Base-by-base conservation (phyloP, 1,140 invertebrate genomes). In the Drosophila willistoni region DNA sequence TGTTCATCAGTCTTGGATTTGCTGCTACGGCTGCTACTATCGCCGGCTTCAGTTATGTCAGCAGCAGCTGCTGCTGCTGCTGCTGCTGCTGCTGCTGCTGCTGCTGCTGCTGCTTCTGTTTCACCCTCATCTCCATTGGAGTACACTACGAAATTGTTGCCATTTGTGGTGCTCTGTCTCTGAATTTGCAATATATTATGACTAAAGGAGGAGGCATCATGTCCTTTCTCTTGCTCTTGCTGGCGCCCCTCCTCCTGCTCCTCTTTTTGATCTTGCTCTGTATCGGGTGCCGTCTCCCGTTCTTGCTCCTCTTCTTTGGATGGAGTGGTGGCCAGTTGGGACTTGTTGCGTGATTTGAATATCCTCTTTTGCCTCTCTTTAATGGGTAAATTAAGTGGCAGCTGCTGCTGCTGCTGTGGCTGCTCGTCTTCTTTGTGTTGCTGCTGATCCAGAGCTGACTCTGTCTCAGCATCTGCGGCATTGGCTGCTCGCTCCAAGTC, bases 361-460 rank as follows among this genome's bases (percentile, higher is more conserved):
- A 91, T 89, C 54, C 91, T 79, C 57, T 92, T 91, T 14, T 90
- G 80, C 0, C 86, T 76, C 44, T 92, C 91, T 61, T 92, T 91
- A 6, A 81, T 91, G 7, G 87, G 91, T 41, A 92, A 56, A 33
- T 44, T 77, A 1, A 63, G 17, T 7, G 79, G 62, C 33, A 66
- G 73, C 25, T 1, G 54, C 7, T 22, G 60, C 59, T 7, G 22
- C 56, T 3, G 66, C 64, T 3, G 14, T 3, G 7, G 12, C 64
- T 4, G 51, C 10, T 4, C 55, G 42, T 9, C 4, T 29, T 3
- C 3, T 2, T 64, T 34, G 17, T 34, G 17, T 3, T 71, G 44
- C 9, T 66, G 0, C 9, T 51, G 56, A 4, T 41, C 71, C 9
- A 22, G 12, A 39, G 44, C 59, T 19, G 7, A 1, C 10, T 66